Evolutionary conservation across 2,113 vertebrate species (phyloP), one percentile per base, ranked within the genome.

Genomic region (Xenopus borealis): DNA sequence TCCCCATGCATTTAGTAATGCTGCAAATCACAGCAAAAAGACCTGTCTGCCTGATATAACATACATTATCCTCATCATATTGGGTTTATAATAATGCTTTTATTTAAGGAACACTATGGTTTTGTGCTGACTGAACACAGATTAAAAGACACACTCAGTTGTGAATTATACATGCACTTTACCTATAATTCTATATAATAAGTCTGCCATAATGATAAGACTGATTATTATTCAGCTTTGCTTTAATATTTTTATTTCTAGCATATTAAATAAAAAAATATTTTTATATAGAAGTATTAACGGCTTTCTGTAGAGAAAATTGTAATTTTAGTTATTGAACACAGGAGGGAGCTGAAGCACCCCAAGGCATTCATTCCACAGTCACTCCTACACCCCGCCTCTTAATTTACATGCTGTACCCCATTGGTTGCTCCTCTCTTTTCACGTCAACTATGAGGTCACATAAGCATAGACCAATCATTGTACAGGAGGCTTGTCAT

Each of bases 311-410:
- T 27, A 23, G 58, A 12, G 40, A 59, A n/a, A 27, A 16, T 10
- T 69, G 74, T 53, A 45, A 18, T n/a, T 62, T 23, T 0, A 13
- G 8, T 10, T 30, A 63, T 10, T 16, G 30, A 57, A 55, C 74
- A 76, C 66, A 45, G 30, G 74, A 64, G 74, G 74, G 74, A 46
- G 59, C 59, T 18, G 23, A n/a, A 70, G 2, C 17, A 8, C 17
- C 45, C 53, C 7, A 13, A 27, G 2, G 57, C 1, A 33, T 9
- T 33, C 19, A 17, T 46, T 27, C 46, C 23, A 12, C 67, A 46
- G 46, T 52, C 73, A 53, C 27, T 44, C 12, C 45, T 11, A 16
- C 47, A 62, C 33, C n/a, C 74, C 59, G 0, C 59, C 9, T 64
- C 10, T 11, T 61, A 7, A 69, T 76, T 76, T 76, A 55, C 74